Evolutionary conservation across 2,888 invertebrate genomes (phyloP).

Genomic region (Galerucella pusilla): DNA sequence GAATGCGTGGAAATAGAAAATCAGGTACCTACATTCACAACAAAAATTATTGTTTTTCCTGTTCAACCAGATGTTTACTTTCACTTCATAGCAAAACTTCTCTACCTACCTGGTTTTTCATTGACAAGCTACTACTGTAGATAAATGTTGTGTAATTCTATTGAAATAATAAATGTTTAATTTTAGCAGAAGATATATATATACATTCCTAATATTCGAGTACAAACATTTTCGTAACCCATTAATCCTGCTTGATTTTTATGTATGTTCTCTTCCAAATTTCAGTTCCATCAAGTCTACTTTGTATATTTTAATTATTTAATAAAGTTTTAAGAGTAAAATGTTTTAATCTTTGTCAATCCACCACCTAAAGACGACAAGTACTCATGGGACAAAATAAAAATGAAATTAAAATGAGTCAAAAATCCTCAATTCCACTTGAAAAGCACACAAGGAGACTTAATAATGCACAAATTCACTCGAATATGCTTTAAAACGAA

Average conservation of each 20-base stretch:
- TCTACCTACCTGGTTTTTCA: neutral
- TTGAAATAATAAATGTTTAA: constrained; percentile 51
- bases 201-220: constrained; percentile 35
- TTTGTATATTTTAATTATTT: constrained; percentile 28
- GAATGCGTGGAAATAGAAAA: neutral
- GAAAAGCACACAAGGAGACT: too few relatives aligned
- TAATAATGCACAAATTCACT: too few relatives aligned
- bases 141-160: constrained; percentile 51
- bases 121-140: neutral
- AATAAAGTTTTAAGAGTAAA: constrained; percentile 22
- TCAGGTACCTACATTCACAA: neutral
- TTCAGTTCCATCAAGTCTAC: constrained; percentile 6
- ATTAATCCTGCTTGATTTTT: constrained; percentile 1
- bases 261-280: neutral
- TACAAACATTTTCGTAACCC: constrained; percentile 24
- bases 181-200: constrained; percentile 49
- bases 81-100: neutral
- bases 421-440: too few relatives aligned
- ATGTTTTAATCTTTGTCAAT: neutral
- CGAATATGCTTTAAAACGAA: too few relatives aligned
- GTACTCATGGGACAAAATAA: too few relatives aligned
- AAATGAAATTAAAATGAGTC: too few relatives aligned
- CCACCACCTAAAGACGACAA: too few relatives aligned
- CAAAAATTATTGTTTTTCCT: neutral
- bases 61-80: neutral